phyloP scores from a whole-genome alignment of 2,888 invertebrate species.

The Leptopterna dolabrata region DNA sequence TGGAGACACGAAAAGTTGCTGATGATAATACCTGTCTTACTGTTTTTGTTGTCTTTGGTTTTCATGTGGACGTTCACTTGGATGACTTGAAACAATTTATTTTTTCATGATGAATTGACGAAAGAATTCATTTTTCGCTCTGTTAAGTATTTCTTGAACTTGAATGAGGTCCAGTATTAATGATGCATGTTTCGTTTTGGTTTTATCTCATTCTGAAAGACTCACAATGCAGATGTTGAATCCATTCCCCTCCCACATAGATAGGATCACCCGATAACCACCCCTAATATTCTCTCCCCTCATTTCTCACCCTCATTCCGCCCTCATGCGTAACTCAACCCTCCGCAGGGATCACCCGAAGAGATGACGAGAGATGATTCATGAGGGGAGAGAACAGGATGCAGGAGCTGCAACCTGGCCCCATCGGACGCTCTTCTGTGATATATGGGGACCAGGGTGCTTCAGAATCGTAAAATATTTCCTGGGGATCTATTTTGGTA shows the following conservation, averaged over 20 bases:
- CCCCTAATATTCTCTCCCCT: background rate
- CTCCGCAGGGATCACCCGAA: constrained; percentile 10
- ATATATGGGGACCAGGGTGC: background rate
- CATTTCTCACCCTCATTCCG: background rate
- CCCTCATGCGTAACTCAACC: constrained; percentile 21
- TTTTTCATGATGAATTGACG: too few species aligned
- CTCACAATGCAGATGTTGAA: background rate
- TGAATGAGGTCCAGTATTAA: too few species aligned
- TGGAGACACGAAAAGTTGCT: too few species aligned
- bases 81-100: too few species aligned
- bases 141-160: too few species aligned
- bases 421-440: background rate
- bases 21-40: too few species aligned
- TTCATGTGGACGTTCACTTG: too few species aligned
- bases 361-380: constrained; percentile 33
- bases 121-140: too few species aligned
- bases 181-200: too few species aligned
- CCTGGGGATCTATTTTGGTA: background rate
- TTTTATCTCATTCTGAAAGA: too few species aligned
- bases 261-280: background rate
- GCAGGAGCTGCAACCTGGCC: background rate
- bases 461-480: background rate
- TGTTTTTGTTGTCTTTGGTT: too few species aligned
- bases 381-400: background rate
- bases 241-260: background rate